Evolutionary conservation across 1,140 invertebrate species (phyloP), one percentile per base, ranked within the genome.

Genomic region (Diabrotica undecimpunctata): DNA sequence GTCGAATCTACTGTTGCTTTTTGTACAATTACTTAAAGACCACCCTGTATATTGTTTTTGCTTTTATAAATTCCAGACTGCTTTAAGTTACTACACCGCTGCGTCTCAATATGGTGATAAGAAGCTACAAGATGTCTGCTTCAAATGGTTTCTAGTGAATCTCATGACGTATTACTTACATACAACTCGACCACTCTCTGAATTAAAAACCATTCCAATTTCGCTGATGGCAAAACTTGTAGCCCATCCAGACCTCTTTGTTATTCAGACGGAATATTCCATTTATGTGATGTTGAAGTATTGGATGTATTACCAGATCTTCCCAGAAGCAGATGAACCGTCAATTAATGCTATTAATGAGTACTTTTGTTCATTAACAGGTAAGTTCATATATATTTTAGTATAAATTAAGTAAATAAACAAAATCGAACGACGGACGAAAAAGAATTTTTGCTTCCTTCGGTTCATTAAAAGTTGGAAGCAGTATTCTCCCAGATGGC

Each of bases 181-280:
- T 25, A 2, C 25, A 25, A 81, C 83, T 65, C 80, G 85, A 74
- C 67, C 72, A 39, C 76, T 84, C 0, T 78, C 79, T 11, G 81
- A 86, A 54, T 60, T 79, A 51, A 69, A 69, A 46, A 76, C 70
- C 6, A 76, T 79, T 61, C 76, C 78, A 6, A 75, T 83, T 12
- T 84, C 88, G 6, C 73, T 92, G 61, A 89, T 93, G 88, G 79
- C 78, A 5, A 81, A 85, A 36, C 75, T 93, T 52, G 81, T 92
- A 5, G 75, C 79, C 5, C 86, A 87, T 78, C 83, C 85, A 6
- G 83, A 89, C 65, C 79, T 94, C 46, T 87, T 88, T 72, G 89
- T 90, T 0, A 86, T 92, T 79, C 90, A 93, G 77, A 92, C 91
- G 5, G 91, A 94, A 79, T 91, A 90, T 76, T 90, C 90, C 50